Base-by-base conservation (phyloP, 1,140 invertebrate species). In the Drosophila bocqueti region DNA sequence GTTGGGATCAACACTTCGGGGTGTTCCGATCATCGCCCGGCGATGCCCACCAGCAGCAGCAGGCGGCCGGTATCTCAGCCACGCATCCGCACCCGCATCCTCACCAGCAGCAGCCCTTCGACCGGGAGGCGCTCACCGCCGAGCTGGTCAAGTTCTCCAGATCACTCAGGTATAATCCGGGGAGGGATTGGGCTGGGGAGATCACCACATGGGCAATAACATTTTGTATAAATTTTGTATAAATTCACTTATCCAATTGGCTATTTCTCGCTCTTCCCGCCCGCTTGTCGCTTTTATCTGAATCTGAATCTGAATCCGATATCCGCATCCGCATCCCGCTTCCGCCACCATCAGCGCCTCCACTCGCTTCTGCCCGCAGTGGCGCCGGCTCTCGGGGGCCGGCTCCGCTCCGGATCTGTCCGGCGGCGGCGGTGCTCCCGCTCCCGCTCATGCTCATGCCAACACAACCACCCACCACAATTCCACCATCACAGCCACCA, bases 101-200 rank as follows among this genome's bases (percentile, higher is more conserved):
- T 5, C 72, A 73, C 16, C 47, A 76, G 13, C 67, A 79, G 50
- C 83, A 90, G 42, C 87, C 95, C 73, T 84, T 93, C 62, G 91
- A 94, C 83, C 76, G 96, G 76, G 93, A 95, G 60, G 94, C 95
- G 16, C 93, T 97, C 69, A 97, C 96, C 40, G 94, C 95, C 4
- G 95, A 96, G 45, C 95, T 96, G 72, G 91, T 96, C 59, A 94
- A 96, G 61, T 96, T 96, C 83, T 96, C 96, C 4, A 94, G 95
- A 86, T 94, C 94, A 7, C 92, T 96, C 34, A 94, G 94, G 75
- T 93, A 92, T 21, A 42, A 34, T 58, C 9, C 24, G 31, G 18
- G 16, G 10, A 13, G 54, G 21, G 1, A 24, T n/a, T 9, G 24
- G 24, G 3, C 43, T 3, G 31, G 18, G 50, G 18, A 45, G 64